These are phyloP conservation scores for Mimachlamys varia DNA, from an alignment of 2,888 invertebrate genomes.

Conservation along the genomic window DNA sequence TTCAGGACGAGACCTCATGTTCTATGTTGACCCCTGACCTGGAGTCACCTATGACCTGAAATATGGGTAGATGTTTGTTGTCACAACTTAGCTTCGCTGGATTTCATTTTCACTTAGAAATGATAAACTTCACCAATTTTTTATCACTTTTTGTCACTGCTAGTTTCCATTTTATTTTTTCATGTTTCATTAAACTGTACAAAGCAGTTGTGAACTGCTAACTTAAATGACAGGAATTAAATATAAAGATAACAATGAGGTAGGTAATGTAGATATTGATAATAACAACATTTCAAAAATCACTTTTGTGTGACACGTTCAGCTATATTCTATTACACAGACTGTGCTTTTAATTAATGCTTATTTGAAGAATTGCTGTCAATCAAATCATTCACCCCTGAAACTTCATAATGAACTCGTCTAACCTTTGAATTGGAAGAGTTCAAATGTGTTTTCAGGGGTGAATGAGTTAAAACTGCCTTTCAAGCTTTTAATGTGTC, in stretches of 20 bases:
- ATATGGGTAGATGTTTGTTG: constrained; percentile 5
- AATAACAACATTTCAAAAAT: not conserved
- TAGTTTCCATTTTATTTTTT: not conserved
- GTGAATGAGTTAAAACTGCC: too few relatives aligned
- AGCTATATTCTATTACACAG: not conserved
- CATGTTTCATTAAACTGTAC: not conserved
- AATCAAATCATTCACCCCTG: too few relatives aligned
- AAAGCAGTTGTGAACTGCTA: not conserved
- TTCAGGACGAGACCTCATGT: constrained; percentile 34
- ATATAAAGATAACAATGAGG: not conserved
- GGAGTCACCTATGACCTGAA: not conserved
- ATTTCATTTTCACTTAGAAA: not conserved
- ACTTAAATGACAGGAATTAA: not conserved
- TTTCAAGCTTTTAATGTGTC: too few relatives aligned
- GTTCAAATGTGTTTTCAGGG: too few relatives aligned
- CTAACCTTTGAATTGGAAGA: too few relatives aligned
- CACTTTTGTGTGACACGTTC: too few relatives aligned
- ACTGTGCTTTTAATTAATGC: not conserved
- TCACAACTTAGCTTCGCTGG: too few relatives aligned
- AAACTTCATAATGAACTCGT: too few relatives aligned
- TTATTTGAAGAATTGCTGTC: not conserved
- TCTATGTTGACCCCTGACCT: constrained; percentile 32
- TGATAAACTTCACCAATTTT: too few relatives aligned
- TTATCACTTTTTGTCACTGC: too few relatives aligned
- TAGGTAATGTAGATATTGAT: not conserved